Evolutionary conservation across 2,797 vertebrate genomes (phyloP), one percentile per base, ranked within the genome.

Genomic region (Triplophysa yarkandensis): DNA sequence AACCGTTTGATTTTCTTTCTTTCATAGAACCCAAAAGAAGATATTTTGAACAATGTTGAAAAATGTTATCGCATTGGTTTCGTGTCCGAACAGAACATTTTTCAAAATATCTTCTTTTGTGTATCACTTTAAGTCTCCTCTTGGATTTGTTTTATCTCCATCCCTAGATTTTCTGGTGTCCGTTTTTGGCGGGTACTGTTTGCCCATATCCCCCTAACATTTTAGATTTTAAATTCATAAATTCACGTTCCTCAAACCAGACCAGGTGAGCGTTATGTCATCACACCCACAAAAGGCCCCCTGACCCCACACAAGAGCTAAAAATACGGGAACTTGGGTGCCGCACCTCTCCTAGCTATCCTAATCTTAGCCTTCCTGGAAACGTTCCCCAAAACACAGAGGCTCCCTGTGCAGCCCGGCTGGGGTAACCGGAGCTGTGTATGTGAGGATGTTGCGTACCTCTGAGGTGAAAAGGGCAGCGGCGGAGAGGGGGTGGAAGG

Each of bases 391-490:
- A 43, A 67, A 62, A 52, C 39, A 63, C 16, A 58, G 63, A 44
- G 69, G 44, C 63, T 54, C 55, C 13, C 36, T 73, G 34, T 66
- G 62, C 71, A 72, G 58, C 62, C 58, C 17, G 46, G 32, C 32
- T 52, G 58, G 54, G 23, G 60, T 63, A 55, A 70, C 70, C 30
- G 58, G 70, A 72, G 70, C 58, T 30, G 27, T 32, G 54, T 67
- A 48, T 32, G 13, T 11, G 68, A 0, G 57, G 9, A 14, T 39
- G 57, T 27, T 9, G 27, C 17, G 52, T 73, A 74, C 67, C 43
- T 39, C n/a, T 43, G 54, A 44, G 60, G 67, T 41, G 57, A 64
- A 61, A 63, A 50, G 78, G 78, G 48, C 25, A 66, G 28, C 44
- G 48, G 6, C 65, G 57, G 57, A 67, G 39, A 23, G 39, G 27